Conservation (phyloP, 2,797 vertebrate genomes). For the Acomys russatus region DNA sequence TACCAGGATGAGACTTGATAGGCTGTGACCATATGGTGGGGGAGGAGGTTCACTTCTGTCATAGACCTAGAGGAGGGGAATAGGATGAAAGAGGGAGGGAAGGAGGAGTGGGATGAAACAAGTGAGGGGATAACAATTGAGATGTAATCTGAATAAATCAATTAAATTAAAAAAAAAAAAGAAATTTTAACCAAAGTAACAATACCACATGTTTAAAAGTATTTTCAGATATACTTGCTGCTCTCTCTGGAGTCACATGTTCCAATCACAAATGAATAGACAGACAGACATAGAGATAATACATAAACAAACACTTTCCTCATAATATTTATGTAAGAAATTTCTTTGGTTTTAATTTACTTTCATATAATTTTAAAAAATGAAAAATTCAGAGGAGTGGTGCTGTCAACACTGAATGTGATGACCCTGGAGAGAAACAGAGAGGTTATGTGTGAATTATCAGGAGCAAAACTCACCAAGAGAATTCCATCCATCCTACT, state of each 20-base stretch:
- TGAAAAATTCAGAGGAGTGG: neutral
- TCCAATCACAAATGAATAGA: neutral
- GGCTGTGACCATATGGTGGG: too few species aligned
- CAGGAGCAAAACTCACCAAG: neutral
- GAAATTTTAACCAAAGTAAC: neutral
- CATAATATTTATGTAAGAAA: neutral
- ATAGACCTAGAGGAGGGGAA: too few species aligned
- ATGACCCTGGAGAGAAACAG: too few species aligned
- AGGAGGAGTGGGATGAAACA: too few species aligned
- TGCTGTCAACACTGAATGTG: neutral
- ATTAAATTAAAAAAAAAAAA: constrained; percentile 10
- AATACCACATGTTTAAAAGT: neutral
- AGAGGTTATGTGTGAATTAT: neutral
- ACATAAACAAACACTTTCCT: neutral
- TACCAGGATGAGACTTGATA: too few species aligned
- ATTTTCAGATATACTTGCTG: neutral
- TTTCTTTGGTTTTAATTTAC: neutral
- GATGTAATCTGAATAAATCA: too few species aligned
- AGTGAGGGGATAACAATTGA: too few species aligned
- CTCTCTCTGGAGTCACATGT: neutral
- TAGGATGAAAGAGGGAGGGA: too few species aligned
- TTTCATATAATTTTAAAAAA: neutral
- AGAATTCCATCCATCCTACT: neutral
- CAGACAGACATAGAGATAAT: neutral
- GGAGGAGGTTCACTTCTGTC: too few species aligned